phyloP scores from a whole-genome alignment of 92 coral and sea anemone species.

The Epizoanthus fatuus region DNA sequence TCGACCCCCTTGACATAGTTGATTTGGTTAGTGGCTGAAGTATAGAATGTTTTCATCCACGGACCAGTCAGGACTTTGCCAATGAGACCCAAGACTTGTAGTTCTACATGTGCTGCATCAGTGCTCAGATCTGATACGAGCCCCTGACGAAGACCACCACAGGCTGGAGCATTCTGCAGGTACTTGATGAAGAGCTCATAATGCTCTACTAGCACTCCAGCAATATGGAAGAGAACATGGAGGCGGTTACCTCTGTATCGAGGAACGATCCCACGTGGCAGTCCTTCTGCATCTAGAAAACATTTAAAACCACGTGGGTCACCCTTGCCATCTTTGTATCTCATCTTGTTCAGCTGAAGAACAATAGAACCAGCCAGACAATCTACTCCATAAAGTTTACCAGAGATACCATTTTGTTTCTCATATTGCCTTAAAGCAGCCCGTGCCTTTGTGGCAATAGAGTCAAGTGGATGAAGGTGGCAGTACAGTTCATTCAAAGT shows the following conservation, averaged over 20 bases:
- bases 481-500: no score
- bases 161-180: neutral
- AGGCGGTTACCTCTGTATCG: no score
- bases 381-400: neutral
- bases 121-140: neutral
- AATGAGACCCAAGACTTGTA: neutral
- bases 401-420: no score
- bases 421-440: no score
- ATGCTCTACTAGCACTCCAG: neutral
- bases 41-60: neutral
- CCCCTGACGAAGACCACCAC: neutral
- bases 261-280: no score
- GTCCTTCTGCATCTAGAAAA: no score
- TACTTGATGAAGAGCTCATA: neutral
- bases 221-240: no score
- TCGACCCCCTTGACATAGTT: neutral
- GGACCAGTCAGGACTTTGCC: neutral
- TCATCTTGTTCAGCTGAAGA: neutral
- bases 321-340: neutral
- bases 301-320: no score
- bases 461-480: no score
- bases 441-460: no score
- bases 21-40: neutral
- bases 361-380: neutral
- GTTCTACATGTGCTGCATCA: neutral